Evolutionary conservation across 2,888 invertebrate species (phyloP).

Genomic region (Clivina fossor): DNA sequence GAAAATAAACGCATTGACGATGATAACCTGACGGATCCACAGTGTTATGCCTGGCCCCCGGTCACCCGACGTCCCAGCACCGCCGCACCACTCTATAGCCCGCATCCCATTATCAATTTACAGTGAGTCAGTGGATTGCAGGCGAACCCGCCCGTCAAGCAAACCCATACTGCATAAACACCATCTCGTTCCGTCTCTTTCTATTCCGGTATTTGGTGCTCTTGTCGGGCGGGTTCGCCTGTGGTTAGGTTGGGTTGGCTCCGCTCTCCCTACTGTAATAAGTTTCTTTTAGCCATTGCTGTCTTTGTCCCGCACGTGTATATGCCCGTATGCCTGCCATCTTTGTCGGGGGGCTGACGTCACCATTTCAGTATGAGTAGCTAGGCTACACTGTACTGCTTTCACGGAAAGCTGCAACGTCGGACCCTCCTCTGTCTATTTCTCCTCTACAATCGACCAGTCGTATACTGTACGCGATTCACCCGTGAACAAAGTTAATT

Average conservation of each 20-base stretch:
- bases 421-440: constrained; percentile 55
- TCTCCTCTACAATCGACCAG: constrained; percentile 52
- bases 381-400: constrained; percentile 54
- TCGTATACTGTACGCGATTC: constrained; percentile 40
- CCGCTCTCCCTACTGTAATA: constrained; percentile 50
- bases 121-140: constrained; percentile 55
- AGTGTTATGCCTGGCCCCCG: constrained; percentile 14
- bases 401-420: constrained; percentile 55
- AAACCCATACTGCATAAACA: constrained; percentile 54
- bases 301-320: constrained; percentile 42
- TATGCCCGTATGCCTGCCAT: constrained; percentile 37
- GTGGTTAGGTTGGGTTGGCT: constrained; percentile 54
- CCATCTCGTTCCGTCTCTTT: constrained; percentile 51
- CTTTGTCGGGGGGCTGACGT: constrained; percentile 52
- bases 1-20: constrained; percentile 19
- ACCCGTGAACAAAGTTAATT: constrained; percentile 50
- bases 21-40: constrained; percentile 14
- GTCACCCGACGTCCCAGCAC: background rate
- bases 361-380: constrained; percentile 53
- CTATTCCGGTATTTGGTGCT: constrained; percentile 55
- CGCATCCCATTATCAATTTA: constrained; percentile 52
- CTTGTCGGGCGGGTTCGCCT: constrained; percentile 50
- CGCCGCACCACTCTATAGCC: background rate
- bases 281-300: constrained; percentile 47
- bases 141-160: constrained; percentile 50